phyloP scores from a whole-genome alignment of 1,140 invertebrate genomes.

The Euwallacea fornicatus region DNA sequence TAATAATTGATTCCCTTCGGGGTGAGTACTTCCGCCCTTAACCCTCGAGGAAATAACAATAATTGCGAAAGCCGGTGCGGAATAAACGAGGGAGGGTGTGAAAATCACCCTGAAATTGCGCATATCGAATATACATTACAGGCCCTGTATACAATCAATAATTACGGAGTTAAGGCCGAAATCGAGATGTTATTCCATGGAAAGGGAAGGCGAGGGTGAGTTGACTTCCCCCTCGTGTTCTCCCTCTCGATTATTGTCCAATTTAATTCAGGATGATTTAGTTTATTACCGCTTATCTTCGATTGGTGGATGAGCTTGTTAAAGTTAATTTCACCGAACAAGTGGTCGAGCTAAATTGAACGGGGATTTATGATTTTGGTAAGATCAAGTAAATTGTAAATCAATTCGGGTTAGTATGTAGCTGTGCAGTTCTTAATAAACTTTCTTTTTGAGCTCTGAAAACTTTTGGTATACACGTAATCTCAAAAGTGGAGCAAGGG shows the following conservation, averaged over 20 bases:
- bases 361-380: too few species aligned
- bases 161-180: conserved; percentile 31
- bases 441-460: too few species aligned
- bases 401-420: too few species aligned
- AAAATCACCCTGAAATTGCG: conserved; percentile 30
- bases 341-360: too few species aligned
- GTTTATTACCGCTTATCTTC: neutral
- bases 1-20: conserved; percentile 1
- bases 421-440: too few species aligned
- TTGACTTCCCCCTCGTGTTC: conserved; percentile 17
- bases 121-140: conserved; percentile 29
- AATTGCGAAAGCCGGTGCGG: neutral
- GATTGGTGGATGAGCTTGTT: too few species aligned
- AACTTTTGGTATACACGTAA: too few species aligned
- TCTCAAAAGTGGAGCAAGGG: too few species aligned
- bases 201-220: conserved; percentile 22
- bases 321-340: too few species aligned
- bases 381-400: too few species aligned
- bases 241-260: neutral
- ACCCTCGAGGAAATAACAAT: neutral
- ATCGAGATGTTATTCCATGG: conserved; percentile 33
- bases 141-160: conserved; percentile 31
- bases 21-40: neutral
- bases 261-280: neutral
- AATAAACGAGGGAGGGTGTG: conserved; percentile 26